phyloP scores from a whole-genome alignment of 1,140 invertebrate genomes.

The Wiebesia pumilae region DNA sequence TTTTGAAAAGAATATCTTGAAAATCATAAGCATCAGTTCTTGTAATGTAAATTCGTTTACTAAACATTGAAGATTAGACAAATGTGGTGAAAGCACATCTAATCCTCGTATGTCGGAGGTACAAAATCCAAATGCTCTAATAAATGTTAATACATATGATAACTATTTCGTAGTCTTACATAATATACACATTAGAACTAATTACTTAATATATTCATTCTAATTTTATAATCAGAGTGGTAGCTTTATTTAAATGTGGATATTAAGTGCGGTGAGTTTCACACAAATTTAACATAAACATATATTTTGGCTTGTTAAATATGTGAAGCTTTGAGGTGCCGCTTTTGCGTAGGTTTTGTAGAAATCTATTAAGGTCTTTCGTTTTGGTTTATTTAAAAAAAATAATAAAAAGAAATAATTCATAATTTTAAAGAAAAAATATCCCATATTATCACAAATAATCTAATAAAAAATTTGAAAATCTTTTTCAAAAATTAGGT shows the following conservation, averaged over 20 bases:
- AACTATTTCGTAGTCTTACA: background rate
- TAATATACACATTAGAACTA: background rate
- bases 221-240: background rate
- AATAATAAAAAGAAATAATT: too few species aligned
- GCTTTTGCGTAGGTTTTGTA: background rate
- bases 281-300: slow-evolving; percentile 2
- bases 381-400: background rate
- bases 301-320: slow-evolving; percentile 34
- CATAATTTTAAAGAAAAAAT: background rate
- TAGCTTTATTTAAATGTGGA: background rate
- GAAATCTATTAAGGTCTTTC: slow-evolving; percentile 13
- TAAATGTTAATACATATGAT: background rate
- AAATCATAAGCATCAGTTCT: too few species aligned
- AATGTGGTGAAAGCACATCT: background rate
- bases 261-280: background rate
- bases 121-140: background rate
- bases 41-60: background rate
- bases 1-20: too few species aligned
- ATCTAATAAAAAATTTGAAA: background rate
- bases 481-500: background rate
- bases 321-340: background rate
- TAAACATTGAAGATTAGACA: background rate
- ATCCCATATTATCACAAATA: background rate
- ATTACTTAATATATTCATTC: background rate
- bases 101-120: background rate